These are phyloP conservation scores for Misgurnus anguillicaudatus DNA, from an alignment of 2,113 vertebrate species.

Conservation along the genomic window DNA sequence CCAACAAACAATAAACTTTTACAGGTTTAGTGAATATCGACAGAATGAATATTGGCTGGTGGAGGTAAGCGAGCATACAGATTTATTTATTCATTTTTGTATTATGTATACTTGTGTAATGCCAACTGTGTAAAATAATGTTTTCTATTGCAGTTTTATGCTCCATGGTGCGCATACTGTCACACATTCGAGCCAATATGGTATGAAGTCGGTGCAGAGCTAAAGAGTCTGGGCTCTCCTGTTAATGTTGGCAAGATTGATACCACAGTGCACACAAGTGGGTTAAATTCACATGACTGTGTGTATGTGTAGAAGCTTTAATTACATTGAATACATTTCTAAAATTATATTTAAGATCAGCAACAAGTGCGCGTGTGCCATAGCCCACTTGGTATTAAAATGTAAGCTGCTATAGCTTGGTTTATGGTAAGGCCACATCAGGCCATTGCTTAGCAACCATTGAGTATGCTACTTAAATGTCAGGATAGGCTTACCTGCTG, in stretches of 20 bases:
- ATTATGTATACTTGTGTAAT: background rate
- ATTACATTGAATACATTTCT: background rate
- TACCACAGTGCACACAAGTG: slow-evolving; percentile 83
- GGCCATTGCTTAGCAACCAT: slow-evolving; percentile 21
- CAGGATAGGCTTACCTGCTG: slow-evolving; percentile 10
- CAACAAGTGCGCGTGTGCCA: background rate
- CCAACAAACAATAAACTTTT: slow-evolving; percentile 4
- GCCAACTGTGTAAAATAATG: background rate
- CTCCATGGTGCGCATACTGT: slow-evolving; percentile 93
- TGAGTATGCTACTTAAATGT: slow-evolving; percentile 22
- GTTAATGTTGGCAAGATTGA: slow-evolving; percentile 92
- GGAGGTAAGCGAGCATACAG: slow-evolving; percentile 77
- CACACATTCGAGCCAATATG: slow-evolving; percentile 90
- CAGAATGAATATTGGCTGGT: slow-evolving; percentile 91
- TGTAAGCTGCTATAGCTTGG: background rate
- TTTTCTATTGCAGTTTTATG: slow-evolving; percentile 83
- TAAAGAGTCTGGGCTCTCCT: slow-evolving; percentile 84
- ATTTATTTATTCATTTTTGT: background rate
- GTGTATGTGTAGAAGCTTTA: background rate
- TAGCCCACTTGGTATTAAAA: background rate
- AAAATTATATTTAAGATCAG: slow-evolving; percentile 6
- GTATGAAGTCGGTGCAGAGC: slow-evolving; percentile 90
- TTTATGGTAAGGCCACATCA: slow-evolving; percentile 3
- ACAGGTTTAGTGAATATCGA: slow-evolving; percentile 86
- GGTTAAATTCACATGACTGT: slow-evolving; percentile 54